Base-by-base conservation (phyloP, 2,797 vertebrate species). In the Apodemus agrarius region DNA sequence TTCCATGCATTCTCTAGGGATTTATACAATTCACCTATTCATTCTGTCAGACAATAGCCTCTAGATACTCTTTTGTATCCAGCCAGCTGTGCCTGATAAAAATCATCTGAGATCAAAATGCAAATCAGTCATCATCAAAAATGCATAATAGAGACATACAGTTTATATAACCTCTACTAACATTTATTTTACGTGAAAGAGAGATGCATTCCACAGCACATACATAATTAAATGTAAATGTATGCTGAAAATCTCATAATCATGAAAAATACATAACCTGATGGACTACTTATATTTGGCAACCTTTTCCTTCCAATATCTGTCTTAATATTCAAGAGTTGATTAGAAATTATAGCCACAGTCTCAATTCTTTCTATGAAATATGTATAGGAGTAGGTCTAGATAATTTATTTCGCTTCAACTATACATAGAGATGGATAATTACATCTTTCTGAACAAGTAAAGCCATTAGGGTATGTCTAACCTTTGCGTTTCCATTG, bases 211-310 rank as follows among this genome's bases (percentile, higher is more conserved):
- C 69, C 54, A 94, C 43, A 95, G 84, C 74, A 92, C 75, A 95
- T 61, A 74, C 83, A 94, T 96, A 95, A 97, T 96, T 97, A 97
- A 97, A 95, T 95, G 83, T 95, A 97, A 97, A 97, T 96, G 46
- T 96, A 95, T 96, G 89, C 97, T 97, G 76, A 93, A 96, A 96
- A 90, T 54, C 83, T 89, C 82, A 95, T 96, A 96, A 96, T 95
- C 94, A 95, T 97, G 96, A 98, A 97, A 98, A 95, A 97, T 96
- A 90, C 65, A 97, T 97, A 89, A 91, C 63, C 75, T 97, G 90
- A 96, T 95, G 82, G 90, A 94, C 67, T 90, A 88, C 91, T 95
- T 97, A 95, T 94, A 96, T 96, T 96, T 97, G 95, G 93, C 91
- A 97, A 95, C 29, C 16, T 96, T 93, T 96, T 69, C 63, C 92